Evolutionary conservation across 1,140 invertebrate genomes (phyloP).

Genomic region (Anagrus nilaparvatae): DNA sequence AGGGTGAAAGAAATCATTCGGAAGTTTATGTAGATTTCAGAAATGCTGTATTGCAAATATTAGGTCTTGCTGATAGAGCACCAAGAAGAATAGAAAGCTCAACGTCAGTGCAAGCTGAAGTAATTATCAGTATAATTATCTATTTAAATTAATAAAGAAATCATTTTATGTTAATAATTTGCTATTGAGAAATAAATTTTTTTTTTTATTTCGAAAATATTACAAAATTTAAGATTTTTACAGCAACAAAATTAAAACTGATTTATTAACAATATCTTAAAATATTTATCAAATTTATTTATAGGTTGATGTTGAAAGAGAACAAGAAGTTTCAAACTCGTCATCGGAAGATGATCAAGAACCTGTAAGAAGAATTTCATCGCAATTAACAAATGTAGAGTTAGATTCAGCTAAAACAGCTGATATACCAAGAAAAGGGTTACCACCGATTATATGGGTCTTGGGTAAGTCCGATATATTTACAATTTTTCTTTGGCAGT

Average conservation of each 20-base stretch:
- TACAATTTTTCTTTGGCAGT: too few relatives aligned
- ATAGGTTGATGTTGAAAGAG: slow-evolving; percentile 30
- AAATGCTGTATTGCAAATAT: slow-evolving; percentile 57
- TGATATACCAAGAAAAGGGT: slow-evolving; percentile 30
- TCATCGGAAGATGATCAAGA: slow-evolving; percentile 12
- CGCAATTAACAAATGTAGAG: slow-evolving; percentile 14
- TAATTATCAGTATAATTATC: too few relatives aligned
- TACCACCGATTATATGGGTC: slow-evolving; percentile 64
- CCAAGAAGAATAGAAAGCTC: not conserved
- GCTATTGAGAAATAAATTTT: too few relatives aligned
- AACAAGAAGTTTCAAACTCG: slow-evolving; percentile 19
- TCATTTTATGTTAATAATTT: too few relatives aligned
- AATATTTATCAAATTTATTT: slow-evolving; percentile 14
- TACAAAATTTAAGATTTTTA: too few relatives aligned
- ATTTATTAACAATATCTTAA: too few relatives aligned
- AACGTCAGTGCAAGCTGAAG: slow-evolving; percentile 33
- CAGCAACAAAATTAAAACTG: too few relatives aligned
- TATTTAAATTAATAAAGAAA: too few relatives aligned
- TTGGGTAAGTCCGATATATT: slow-evolving; percentile 57
- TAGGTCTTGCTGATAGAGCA: slow-evolving; percentile 47
- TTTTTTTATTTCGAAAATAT: too few relatives aligned
- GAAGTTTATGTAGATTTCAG: slow-evolving; percentile 76
- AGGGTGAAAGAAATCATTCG: slow-evolving; percentile 70
- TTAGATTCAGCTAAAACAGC: slow-evolving; percentile 27
- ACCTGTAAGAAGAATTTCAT: slow-evolving; percentile 13